phyloP scores from a whole-genome alignment of 2,888 invertebrate species.

The Anagyrus pseudococci region DNA sequence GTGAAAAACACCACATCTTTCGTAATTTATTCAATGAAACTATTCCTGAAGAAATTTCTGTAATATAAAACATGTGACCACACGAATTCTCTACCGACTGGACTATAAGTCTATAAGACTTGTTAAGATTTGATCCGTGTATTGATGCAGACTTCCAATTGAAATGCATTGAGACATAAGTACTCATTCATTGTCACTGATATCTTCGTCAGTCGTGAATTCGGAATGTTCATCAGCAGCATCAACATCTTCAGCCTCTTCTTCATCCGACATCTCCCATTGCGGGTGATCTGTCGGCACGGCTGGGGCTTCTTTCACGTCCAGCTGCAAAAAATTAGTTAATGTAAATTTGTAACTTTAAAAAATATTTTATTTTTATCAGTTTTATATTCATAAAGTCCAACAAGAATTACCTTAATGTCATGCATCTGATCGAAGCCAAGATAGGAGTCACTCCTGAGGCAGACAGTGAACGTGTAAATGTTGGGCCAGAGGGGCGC shows the following conservation, averaged over 20 bases:
- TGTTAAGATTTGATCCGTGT: too few relatives aligned
- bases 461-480: slow-evolving; percentile 90
- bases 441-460: slow-evolving; percentile 92
- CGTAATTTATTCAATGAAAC: too few relatives aligned
- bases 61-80: too few relatives aligned
- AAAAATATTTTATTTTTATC: too few relatives aligned
- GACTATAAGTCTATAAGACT: slow-evolving; percentile 40
- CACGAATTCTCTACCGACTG: too few relatives aligned
- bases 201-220: slow-evolving; percentile 73
- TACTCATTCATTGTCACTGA: slow-evolving; percentile 64
- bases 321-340: slow-evolving; percentile 67
- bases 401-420: slow-evolving; percentile 85
- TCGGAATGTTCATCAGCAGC: slow-evolving; percentile 70
- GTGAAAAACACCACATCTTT: too few relatives aligned
- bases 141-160: too few relatives aligned
- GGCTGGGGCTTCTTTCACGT: slow-evolving; percentile 94
- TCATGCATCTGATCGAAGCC: slow-evolving; percentile 96
- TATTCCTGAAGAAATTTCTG: too few relatives aligned
- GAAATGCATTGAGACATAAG: slow-evolving; percentile 20
- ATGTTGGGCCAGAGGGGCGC: slow-evolving; percentile 94
- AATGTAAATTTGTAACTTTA: too few relatives aligned
- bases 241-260: slow-evolving; percentile 76
- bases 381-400: too few relatives aligned
- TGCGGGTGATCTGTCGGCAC: slow-evolving; percentile 94
- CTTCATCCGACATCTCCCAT: slow-evolving; percentile 96